These are phyloP conservation scores for Apostichopus japonicus DNA, from an alignment of 35 echinoderm and acorn worm species.

Conservation along the genomic window DNA sequence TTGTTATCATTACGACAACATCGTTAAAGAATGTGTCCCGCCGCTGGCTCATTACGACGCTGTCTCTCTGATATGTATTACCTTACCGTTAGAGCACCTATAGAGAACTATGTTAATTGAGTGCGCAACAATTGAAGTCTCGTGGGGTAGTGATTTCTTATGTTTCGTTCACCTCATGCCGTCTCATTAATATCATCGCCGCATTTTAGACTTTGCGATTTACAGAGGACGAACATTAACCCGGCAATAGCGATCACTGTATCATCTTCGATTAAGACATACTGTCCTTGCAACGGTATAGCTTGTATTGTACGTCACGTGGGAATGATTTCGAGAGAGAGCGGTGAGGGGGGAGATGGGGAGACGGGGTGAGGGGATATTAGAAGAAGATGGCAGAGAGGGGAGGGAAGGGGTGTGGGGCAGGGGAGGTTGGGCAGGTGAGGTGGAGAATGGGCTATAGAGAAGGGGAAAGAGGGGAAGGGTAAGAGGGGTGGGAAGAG, in stretches of 20 bases:
- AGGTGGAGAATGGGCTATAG: no score
- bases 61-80: background rate
- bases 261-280: background rate
- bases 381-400: no score
- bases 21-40: conserved; percentile 7
- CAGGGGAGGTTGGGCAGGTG: no score
- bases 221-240: background rate
- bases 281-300: no score
- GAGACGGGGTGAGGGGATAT: no score
- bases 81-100: background rate
- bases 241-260: background rate
- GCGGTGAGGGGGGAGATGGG: no score
- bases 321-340: no score
- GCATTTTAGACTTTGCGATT: background rate
- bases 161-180: background rate
- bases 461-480: no score
- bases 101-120: conserved; percentile 43
- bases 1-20: conserved; percentile 23
- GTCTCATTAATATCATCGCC: background rate
- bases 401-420: no score
- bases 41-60: background rate
- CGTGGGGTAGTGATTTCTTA: conserved; percentile 40
- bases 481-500: no score
- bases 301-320: no score
- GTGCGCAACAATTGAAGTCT: conserved; percentile 13